phyloP scores from a whole-genome alignment of 2,888 invertebrate genomes.

The Anorthoa munda region DNA sequence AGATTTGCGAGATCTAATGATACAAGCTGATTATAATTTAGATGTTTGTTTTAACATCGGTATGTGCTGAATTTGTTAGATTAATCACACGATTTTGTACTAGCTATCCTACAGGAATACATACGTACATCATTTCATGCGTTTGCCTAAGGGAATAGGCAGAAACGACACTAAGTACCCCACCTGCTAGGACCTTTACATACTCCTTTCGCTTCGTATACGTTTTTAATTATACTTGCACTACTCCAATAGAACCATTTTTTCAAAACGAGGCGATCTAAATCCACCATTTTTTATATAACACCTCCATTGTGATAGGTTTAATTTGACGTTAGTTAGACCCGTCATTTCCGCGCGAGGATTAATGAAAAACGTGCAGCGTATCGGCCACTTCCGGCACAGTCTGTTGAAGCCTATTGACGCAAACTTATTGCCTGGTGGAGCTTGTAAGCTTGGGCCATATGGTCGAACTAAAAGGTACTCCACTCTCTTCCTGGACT shows the following conservation, averaged over 20 bases:
- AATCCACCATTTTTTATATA: constrained; percentile 26
- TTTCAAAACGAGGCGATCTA: too few relatives aligned
- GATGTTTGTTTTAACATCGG: constrained; percentile 63
- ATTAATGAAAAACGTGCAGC: constrained; percentile 47
- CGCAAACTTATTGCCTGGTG: constrained; percentile 20
- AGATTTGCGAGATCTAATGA: constrained; percentile 68
- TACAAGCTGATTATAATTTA: constrained; percentile 62
- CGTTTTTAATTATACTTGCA: background rate
- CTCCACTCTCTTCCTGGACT: constrained; percentile 15
- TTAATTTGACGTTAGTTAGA: constrained; percentile 16
- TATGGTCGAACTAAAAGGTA: constrained; percentile 8
- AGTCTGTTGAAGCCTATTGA: constrained; percentile 37
- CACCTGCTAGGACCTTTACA: background rate
- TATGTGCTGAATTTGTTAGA: constrained; percentile 36
- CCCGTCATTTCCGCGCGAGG: constrained; percentile 31
- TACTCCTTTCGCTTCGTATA: background rate
- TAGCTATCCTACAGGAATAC: background rate
- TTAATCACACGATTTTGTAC: constrained; percentile 20
- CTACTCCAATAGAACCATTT: too few relatives aligned
- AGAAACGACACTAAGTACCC: background rate
- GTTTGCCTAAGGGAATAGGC: too few relatives aligned
- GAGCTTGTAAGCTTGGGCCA: constrained; percentile 18
- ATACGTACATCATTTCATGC: background rate
- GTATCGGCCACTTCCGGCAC: constrained; percentile 24
- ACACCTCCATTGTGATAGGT: constrained; percentile 1